Evolutionary conservation across 2,888 invertebrate genomes (phyloP).

Genomic region (Agrotis puta): DNA sequence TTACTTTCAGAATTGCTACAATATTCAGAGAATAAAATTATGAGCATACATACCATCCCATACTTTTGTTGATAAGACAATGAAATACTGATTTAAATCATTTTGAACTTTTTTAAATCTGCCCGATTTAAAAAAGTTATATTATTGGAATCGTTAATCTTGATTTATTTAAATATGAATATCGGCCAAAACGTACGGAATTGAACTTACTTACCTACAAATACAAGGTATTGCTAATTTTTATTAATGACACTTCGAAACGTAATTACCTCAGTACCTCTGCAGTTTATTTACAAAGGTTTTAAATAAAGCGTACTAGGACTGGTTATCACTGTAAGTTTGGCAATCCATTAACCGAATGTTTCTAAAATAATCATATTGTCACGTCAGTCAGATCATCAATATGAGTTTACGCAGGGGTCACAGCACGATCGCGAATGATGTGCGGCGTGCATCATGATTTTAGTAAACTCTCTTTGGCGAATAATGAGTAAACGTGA

Average conservation of each 20-base stretch:
- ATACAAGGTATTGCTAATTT: conserved; percentile 24
- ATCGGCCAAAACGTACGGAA: neutral
- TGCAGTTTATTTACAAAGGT: conserved; percentile 40
- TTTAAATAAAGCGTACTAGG: conserved; percentile 30
- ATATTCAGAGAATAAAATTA: conserved; percentile 8
- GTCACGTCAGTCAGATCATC: conserved; percentile 80
- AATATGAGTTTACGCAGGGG: conserved; percentile 76
- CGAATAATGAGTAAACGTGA: conserved; percentile 72
- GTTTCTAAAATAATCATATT: conserved; percentile 68
- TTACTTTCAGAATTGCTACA: conserved; percentile 1
- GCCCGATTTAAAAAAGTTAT: too few species aligned
- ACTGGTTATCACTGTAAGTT: conserved; percentile 27
- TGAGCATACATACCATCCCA: neutral
- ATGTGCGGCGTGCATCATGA: conserved; percentile 79
- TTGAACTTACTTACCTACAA: conserved; percentile 27
- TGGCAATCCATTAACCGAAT: conserved; percentile 32
- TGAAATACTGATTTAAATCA: conserved; percentile 21
- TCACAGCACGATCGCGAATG: conserved; percentile 75
- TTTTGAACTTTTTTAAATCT: too few species aligned
- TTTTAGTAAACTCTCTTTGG: conserved; percentile 61
- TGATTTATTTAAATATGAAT: neutral
- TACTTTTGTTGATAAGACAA: conserved; percentile 14
- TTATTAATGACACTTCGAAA: conserved; percentile 44
- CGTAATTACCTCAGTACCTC: conserved; percentile 57
- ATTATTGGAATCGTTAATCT: conserved; percentile 15